phyloP scores from a whole-genome alignment of 2,113 vertebrate species.

The Chaetops frenatus region DNA sequence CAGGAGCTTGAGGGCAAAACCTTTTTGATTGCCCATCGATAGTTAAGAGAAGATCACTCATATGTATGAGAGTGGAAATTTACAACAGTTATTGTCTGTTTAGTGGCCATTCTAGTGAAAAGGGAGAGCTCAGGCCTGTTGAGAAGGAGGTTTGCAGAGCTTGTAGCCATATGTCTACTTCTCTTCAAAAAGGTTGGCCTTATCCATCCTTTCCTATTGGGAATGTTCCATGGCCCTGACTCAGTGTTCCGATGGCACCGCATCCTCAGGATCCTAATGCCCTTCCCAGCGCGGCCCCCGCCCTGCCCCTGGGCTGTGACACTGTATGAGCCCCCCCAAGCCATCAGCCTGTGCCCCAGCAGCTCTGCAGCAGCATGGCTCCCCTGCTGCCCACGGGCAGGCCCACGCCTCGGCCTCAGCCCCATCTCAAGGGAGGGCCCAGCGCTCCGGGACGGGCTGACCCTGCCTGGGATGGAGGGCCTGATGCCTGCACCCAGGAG shows the following conservation, averaged over 20 bases:
- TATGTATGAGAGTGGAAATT: background rate
- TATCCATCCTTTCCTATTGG: background rate
- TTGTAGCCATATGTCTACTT: background rate
- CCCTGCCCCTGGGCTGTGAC: fast-evolving
- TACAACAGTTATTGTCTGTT: background rate
- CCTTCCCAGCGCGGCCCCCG: background rate
- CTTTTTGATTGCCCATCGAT: background rate
- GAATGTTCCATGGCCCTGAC: background rate
- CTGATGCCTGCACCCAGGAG: background rate
- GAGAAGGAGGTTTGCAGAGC: background rate
- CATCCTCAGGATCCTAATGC: fast-evolving
- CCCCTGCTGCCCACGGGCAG: fast-evolving
- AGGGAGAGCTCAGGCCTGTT: background rate
- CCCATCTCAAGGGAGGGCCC: background rate
- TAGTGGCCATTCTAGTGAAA: background rate
- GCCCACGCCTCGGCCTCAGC: fast-evolving
- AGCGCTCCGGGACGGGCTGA: fast-evolving
- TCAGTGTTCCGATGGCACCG: background rate
- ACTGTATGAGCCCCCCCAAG: no score
- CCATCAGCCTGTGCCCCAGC: no score
- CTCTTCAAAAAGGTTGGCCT: background rate
- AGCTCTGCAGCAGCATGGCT: fast-evolving
- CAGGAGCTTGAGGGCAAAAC: background rate
- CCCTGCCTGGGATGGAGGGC: background rate
- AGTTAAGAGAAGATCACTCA: background rate